Percentiles rank a stretch among this genome's conserved stretches.
Evolutionary conservation across 2,113 vertebrate species (phyloP).

Genomic region (Typhlomys cinereus): DNA sequence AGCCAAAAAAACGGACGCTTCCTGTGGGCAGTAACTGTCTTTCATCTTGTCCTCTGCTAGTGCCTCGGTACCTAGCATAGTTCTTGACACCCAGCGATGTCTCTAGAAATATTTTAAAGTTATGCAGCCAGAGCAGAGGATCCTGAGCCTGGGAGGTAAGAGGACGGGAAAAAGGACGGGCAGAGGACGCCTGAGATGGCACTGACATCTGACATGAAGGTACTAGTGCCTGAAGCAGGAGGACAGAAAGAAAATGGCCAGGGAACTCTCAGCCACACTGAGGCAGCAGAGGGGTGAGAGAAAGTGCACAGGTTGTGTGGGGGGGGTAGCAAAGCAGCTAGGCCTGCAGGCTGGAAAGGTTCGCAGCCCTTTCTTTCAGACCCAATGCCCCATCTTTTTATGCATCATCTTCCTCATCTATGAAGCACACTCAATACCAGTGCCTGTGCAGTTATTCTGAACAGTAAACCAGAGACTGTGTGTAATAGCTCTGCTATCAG

Average conservation of each 20-base stretch:
- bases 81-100: fast-evolving
- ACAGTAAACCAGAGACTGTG: neutral
- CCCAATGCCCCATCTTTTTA: fast-evolving
- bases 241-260: neutral
- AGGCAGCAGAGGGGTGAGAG: neutral
- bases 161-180: neutral
- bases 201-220: neutral
- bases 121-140: neutral
- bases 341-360: neutral
- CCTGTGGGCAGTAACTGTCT: neutral
- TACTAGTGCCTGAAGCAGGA: fast-evolving
- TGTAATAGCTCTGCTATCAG: neutral
- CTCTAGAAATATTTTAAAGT: neutral
- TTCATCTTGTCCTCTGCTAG: neutral
- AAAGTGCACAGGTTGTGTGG: neutral
- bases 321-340: fast-evolving
- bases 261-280: neutral
- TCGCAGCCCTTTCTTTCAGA: neutral
- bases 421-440: neutral
- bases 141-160: neutral
- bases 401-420: neutral
- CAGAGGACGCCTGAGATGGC: neutral
- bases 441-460: neutral
- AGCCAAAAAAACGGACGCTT: neutral
- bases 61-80: neutral